These are phyloP conservation scores for Drosophila anceps DNA, from an alignment of 2,888 invertebrate species.

Conservation along the genomic window DNA sequence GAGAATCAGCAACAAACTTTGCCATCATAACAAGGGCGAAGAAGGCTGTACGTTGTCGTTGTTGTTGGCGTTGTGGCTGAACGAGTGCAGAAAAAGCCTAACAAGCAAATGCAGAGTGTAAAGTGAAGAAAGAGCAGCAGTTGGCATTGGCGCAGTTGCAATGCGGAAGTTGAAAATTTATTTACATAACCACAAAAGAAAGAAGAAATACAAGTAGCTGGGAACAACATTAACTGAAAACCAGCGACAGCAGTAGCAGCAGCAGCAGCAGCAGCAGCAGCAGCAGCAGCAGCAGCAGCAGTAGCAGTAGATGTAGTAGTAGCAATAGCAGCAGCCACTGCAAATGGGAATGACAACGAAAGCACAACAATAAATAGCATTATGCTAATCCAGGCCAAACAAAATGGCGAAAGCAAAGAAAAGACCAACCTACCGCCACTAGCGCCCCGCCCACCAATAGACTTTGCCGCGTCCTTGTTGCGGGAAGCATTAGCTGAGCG, in stretches of 20 bases:
- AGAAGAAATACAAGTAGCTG: slow-evolving; percentile 64
- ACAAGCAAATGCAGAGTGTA: slow-evolving; percentile 49
- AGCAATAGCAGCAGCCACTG: slow-evolving; percentile 22
- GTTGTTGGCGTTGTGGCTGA: neutral
- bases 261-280: too few relatives aligned
- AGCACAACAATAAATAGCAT: slow-evolving; percentile 81
- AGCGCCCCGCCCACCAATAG: neutral
- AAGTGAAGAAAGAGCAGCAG: slow-evolving; percentile 28
- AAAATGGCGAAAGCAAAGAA: slow-evolving; percentile 78
- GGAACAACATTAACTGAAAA: slow-evolving; percentile 70
- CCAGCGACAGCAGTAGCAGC: slow-evolving; percentile 40
- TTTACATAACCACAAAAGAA: slow-evolving; percentile 72
- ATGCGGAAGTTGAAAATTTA: slow-evolving; percentile 67
- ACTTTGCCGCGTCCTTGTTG: slow-evolving; percentile 26
- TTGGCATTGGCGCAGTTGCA: slow-evolving; percentile 53
- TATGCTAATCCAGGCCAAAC: slow-evolving; percentile 81
- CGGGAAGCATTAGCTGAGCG: slow-evolving; percentile 45
- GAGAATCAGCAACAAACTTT: slow-evolving; percentile 71
- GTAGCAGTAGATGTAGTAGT: slow-evolving; percentile 25
- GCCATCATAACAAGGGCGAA: slow-evolving; percentile 37
- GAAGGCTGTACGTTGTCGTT: too few relatives aligned
- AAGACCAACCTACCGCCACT: slow-evolving; percentile 41
- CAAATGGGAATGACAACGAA: slow-evolving; percentile 65
- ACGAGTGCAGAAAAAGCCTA: slow-evolving; percentile 29
- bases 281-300: slow-evolving; percentile 45